Evolutionary conservation across 2,113 vertebrate species (phyloP), one percentile per base, ranked within the genome.

Genomic region (Equus przewalskii): DNA sequence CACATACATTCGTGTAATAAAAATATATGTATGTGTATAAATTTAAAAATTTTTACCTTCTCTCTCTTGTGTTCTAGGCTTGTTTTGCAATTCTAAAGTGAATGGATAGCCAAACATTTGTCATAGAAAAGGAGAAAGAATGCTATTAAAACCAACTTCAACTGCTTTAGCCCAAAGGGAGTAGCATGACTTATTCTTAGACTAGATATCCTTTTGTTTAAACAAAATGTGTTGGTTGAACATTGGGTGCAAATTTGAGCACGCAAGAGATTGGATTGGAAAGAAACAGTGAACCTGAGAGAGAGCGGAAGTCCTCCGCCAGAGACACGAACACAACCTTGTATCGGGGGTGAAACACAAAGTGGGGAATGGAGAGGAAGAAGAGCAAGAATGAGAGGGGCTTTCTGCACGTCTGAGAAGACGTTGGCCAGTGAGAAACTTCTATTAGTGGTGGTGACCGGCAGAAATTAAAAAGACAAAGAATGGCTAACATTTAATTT

Each of bases 401-500:
- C 44, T 67, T 24, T 54, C 56, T 85, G 89, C 10, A 58, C 67
- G 14, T 80, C n/a, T 33, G 5, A 46, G 56, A 21, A 86, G 21
- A 64, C 12, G 12, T 0, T 54, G 56, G 46, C 41, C 58, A 26
- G 49, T 33, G 78, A 82, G 21, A 89, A 72, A 83, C 58, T 49
- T 33, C 70, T 44, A 5, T 80, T 26, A 65, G 56, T 70, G 36
- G 56, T 51, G 13, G 7, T 49, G 10, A 75, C 22, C 0, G 7
- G 36, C 76, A 85, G 62, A 44, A 87, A 60, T 80, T 44, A n/a
- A 69, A 69, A 82, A 36, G 28, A 65, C 36, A 19, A 15, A 36
- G 22, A 54, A 69, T 46, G 54, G 28, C 26, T 64, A 73, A n/a
- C 15, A 80, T 70, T 93, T 88, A 51, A 73, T 92, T 97, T 95